phyloP scores from a whole-genome alignment of 35 echinoderm and acorn worm genomes.

The Ptychodera flava region DNA sequence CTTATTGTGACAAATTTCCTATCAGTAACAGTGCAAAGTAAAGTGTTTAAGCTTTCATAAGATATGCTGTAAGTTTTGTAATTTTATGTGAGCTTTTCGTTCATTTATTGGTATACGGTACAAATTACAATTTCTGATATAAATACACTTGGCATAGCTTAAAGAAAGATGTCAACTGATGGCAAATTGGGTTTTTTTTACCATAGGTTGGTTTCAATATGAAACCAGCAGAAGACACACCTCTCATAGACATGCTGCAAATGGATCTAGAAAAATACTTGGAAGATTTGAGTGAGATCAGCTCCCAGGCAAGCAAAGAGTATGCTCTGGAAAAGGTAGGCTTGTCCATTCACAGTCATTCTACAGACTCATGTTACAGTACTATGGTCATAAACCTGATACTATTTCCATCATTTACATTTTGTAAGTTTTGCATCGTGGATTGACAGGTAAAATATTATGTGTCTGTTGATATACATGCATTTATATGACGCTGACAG shows the following conservation, averaged over 20 bases:
- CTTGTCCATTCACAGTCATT: not conserved
- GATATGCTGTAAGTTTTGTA: too few species aligned
- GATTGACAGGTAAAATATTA: not conserved
- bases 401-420: not conserved
- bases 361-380: not conserved
- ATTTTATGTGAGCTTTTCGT: too few species aligned
- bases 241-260: slow-evolving; percentile 85
- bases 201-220: slow-evolving; percentile 89
- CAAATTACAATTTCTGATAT: too few species aligned
- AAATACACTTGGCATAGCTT: too few species aligned
- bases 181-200: slow-evolving; percentile 21
- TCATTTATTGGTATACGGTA: too few species aligned
- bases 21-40: too few species aligned
- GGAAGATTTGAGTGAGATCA: slow-evolving; percentile 84
- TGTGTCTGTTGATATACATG: not conserved
- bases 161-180: too few species aligned
- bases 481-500: too few species aligned
- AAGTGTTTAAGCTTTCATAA: too few species aligned
- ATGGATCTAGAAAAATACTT: slow-evolving; percentile 94
- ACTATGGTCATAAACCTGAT: not conserved
- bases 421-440: not conserved
- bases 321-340: slow-evolving; percentile 96
- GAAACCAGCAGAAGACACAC: slow-evolving; percentile 69
- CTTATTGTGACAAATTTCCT: too few species aligned
- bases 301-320: slow-evolving; percentile 96